A percentile compares a stretch with the other conserved stretches of the same genome.
phyloP scores from a whole-genome alignment of 92 coral and sea anemone genomes.

The Pocillopora meandrina region DNA sequence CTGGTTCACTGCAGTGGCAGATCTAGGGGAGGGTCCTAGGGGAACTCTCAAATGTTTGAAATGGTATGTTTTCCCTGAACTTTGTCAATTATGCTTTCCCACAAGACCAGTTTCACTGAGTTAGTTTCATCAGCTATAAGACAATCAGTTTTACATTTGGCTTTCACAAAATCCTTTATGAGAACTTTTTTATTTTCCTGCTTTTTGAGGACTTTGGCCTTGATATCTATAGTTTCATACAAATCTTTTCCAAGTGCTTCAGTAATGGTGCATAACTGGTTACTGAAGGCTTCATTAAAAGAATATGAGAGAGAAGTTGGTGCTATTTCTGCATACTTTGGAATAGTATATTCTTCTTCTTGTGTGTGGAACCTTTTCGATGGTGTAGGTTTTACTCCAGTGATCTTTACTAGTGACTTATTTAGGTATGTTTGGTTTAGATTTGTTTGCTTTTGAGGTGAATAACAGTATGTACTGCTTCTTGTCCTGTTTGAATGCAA shows the following conservation, averaged over 20 bases:
- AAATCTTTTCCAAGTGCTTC: too few species aligned
- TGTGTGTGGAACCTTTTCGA: constrained; percentile 31
- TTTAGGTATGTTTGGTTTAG: constrained; percentile 56
- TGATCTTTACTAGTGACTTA: constrained; percentile 43
- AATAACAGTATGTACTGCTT: constrained; percentile 61
- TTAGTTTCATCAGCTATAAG: constrained; percentile 41
- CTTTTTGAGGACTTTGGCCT: background rate
- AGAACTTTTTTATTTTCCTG: background rate
- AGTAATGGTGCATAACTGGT: background rate
- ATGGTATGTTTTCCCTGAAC: constrained; percentile 41
- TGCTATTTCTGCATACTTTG: constrained; percentile 38
- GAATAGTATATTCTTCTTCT: constrained; percentile 48
- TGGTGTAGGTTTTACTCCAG: constrained; percentile 23
- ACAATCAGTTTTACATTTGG: constrained; percentile 34
- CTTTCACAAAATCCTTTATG: background rate
- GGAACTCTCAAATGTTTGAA: constrained; percentile 26
- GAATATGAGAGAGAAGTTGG: background rate
- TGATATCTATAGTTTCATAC: background rate
- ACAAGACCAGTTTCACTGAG: constrained; percentile 41
- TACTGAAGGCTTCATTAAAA: background rate
- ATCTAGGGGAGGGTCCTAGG: too few species aligned
- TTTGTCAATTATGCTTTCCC: too few species aligned
- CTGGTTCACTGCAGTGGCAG: too few species aligned
- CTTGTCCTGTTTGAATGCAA: constrained; percentile 44
- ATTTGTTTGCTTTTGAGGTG: constrained; percentile 53